Base-by-base conservation (phyloP, 2,888 invertebrate genomes). In the Caenorhabditis sp. region DNA sequence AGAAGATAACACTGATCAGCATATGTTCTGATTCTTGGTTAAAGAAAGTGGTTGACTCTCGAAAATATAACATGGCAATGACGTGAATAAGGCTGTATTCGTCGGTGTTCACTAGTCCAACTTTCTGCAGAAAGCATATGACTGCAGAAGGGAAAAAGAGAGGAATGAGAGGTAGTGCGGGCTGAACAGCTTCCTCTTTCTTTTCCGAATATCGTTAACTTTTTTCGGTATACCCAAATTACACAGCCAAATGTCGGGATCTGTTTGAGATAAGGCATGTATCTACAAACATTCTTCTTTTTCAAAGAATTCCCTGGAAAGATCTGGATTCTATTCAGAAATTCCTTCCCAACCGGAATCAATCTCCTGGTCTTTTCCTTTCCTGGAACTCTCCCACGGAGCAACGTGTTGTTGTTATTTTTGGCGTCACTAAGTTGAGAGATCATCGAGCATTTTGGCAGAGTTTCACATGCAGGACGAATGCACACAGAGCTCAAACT, bases 401-500 rank as follows among this genome's bases (percentile, higher is more conserved):
- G 32, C 32, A 9, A 32, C 32, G 40, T 40, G 40, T 40, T 15
- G 11, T 15, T 40, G 40, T 40, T 40, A 13, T 24, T 50, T 35
- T 35, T 18, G 18, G 28, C 40, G 58, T 47, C 44, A 32, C 44
- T 35, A 11, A 24, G 55, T 9, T n/a, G n/a, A 8, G 3, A 51
- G 32, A 53, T 24, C 40, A 67, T 55, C n/a, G 67, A 67, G 67
- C 51, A 65, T 22, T 65, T 51, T 32, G 4, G 3, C 8, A 50
- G 20, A 32, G 51, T 44, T 32, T 50, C 53, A 53, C n/a, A 22
- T 13, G 22, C 32, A 4, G n/a, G 32, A 18, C 26, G 37, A 65
- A 53, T 53, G 64, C 51, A 65, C n/a, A 2, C 20, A 65, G 24
- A n/a, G 64, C 44, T 32, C 51, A 65, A 51, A 53, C 51, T 65